phyloP scores from a whole-genome alignment of 1,140 invertebrate species.

The Gonioctena quinquepunctata region DNA sequence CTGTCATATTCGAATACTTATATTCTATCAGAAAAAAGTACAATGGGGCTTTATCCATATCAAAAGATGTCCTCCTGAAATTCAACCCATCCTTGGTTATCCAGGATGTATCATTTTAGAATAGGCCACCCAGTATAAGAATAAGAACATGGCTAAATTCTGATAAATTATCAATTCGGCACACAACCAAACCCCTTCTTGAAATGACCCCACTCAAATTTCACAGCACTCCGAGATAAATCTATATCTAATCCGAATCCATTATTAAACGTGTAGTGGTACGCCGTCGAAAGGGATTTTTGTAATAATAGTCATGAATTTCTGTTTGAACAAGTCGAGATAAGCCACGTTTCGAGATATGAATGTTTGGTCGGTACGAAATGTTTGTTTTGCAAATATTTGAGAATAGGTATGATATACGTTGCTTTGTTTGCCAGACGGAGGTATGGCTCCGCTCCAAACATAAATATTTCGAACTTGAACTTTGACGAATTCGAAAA shows the following conservation, averaged over 20 bases:
- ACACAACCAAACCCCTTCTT: no score
- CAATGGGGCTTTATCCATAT: no score
- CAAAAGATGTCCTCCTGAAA: no score
- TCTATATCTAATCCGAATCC: neutral
- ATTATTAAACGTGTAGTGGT: neutral
- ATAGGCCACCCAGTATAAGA: no score
- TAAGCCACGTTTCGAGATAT: neutral
- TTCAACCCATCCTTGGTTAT: no score
- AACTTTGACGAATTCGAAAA: no score
- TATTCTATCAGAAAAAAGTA: no score
- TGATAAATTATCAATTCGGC: no score
- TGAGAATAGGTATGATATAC: neutral
- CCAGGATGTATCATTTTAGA: no score
- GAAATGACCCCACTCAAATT: no score
- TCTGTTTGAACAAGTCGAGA: neutral
- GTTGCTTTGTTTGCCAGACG: neutral
- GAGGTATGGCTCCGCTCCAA: neutral
- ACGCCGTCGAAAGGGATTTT: neutral
- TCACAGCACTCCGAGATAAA: neutral
- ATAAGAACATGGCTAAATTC: no score
- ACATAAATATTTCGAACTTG: neutral
- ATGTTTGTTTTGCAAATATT: neutral
- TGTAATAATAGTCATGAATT: neutral
- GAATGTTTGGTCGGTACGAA: neutral
- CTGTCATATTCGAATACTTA: no score